Base-by-base conservation (phyloP, 2,888 invertebrate species). In the Thysanoteuthis rhombus region DNA sequence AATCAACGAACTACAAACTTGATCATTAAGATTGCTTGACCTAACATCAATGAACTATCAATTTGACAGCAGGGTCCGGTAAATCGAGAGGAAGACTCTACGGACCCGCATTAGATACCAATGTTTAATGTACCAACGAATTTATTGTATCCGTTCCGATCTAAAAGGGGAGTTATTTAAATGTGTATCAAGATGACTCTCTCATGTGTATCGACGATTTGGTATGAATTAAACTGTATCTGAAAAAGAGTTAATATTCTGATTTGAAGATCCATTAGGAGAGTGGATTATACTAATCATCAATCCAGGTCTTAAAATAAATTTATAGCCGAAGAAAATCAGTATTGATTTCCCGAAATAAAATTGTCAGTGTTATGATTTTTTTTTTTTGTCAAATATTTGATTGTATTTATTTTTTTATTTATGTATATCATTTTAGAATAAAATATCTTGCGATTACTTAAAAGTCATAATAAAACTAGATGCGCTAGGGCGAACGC, bases 1-100 rank as follows among this genome's bases (percentile, higher is more conserved):
- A 75, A 75, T 75, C 75, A 75, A 75, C 75, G n/a, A 75, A 75
- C 75, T 75, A 75, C 75, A 75, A 75, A 75, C 75, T 36, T 75
- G 75, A 75, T 19, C 75, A 75, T 75, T 75, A 75, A 75, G 75
- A 75, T 75, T 75, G 75, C 75, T 75, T 75, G 75, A 75, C 75
- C 75, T 75, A n/a, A 75, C 75, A 75, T 75, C 75, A 75, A 75
- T 75, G 75, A 75, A 75, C 75, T 75, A 75, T 75, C 75, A 75
- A 75, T 75, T 75, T 75, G 75, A 75, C 16, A 75, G 75, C 75
- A n/a, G n/a, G n/a, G 75, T 36, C n/a, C 75, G 75, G n/a, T 4
- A 75, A 75, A 75, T 75, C 75, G 75, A 36, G n/a, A 75, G n/a
- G 75, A 75, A 75, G n/a, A 75, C 75, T 75, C 75, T 36, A 75